These are phyloP conservation scores for Drosophila merina DNA, from an alignment of 2,888 invertebrate species.

Conservation along the genomic window DNA sequence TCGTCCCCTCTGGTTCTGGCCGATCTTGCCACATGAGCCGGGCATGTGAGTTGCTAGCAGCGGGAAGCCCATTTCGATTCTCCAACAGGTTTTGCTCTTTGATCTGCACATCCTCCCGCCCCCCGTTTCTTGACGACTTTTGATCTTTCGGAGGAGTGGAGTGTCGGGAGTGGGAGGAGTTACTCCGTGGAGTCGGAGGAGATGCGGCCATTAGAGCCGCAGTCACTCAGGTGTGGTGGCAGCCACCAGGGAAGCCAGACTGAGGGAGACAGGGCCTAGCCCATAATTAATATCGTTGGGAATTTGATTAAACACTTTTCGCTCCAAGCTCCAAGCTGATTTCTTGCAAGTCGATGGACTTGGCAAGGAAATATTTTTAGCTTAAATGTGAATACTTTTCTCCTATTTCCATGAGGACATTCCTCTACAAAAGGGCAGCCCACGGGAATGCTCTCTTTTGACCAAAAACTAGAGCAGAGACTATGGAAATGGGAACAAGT, in stretches of 20 bases:
- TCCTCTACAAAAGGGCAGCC: slow-evolving; percentile 2
- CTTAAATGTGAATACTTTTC: too few relatives aligned
- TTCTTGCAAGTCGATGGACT: slow-evolving; percentile 4
- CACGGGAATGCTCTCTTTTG: slow-evolving; percentile 18
- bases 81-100: slow-evolving; percentile 70
- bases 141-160: slow-evolving; percentile 56
- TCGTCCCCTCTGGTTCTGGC: slow-evolving; percentile 3
- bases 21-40: slow-evolving; percentile 44
- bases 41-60: slow-evolving; percentile 24
- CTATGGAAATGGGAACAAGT: slow-evolving; percentile 49
- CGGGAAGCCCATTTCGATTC: slow-evolving; percentile 37
- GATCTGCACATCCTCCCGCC: slow-evolving; percentile 52
- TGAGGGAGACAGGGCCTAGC: slow-evolving; percentile 23
- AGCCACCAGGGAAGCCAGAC: slow-evolving; percentile 28
- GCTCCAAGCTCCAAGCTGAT: slow-evolving; percentile 29
- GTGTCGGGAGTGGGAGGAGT: slow-evolving; percentile 12
- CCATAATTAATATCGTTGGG: slow-evolving; percentile 38
- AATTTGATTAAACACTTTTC: slow-evolving; percentile 36
- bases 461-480: slow-evolving; percentile 42
- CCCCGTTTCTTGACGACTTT: slow-evolving; percentile 53
- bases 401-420: neutral
- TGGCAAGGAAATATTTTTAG: too few relatives aligned
- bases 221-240: slow-evolving; percentile 66
- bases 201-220: slow-evolving; percentile 70
- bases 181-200: slow-evolving; percentile 36